phyloP scores from a whole-genome alignment of 2,888 invertebrate species.

The Brachyopa scutellaris region DNA sequence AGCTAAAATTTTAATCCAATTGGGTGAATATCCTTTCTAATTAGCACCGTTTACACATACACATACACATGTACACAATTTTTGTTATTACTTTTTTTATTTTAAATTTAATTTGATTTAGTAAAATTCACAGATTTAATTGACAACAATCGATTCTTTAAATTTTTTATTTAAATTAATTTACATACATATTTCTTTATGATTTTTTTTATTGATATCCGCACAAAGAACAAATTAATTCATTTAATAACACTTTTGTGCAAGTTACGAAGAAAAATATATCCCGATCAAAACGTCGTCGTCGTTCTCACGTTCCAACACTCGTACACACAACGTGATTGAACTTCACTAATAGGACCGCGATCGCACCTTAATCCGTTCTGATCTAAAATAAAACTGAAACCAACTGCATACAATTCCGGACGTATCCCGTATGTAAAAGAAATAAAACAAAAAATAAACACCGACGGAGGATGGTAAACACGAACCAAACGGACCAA shows the following conservation, averaged over 20 bases:
- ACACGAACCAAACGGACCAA: constrained; percentile 37
- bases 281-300: constrained; percentile 4
- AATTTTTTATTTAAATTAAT: neutral
- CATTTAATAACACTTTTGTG: constrained; percentile 31
- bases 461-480: constrained; percentile 62
- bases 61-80: neutral
- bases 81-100: constrained; percentile 4
- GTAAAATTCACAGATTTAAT: constrained; percentile 31
- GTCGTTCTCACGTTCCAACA: constrained; percentile 23
- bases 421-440: constrained; percentile 48
- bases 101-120: neutral
- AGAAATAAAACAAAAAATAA: constrained; percentile 9
- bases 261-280: constrained; percentile 21
- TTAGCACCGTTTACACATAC: constrained; percentile 17
- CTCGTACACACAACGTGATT: constrained; percentile 37
- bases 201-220: neutral
- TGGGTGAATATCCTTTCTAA: constrained; percentile 51
- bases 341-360: constrained; percentile 41
- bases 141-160: neutral
- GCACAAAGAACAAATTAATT: constrained; percentile 13
- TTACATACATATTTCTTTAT: neutral
- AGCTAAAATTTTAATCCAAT: constrained; percentile 43
- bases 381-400: constrained; percentile 67
- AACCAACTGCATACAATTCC: constrained; percentile 35
- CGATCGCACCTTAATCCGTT: constrained; percentile 67